These are phyloP conservation scores for Motacilla tschutschensis DNA, from an alignment of 2,113 vertebrate genomes.

Conservation along the genomic window DNA sequence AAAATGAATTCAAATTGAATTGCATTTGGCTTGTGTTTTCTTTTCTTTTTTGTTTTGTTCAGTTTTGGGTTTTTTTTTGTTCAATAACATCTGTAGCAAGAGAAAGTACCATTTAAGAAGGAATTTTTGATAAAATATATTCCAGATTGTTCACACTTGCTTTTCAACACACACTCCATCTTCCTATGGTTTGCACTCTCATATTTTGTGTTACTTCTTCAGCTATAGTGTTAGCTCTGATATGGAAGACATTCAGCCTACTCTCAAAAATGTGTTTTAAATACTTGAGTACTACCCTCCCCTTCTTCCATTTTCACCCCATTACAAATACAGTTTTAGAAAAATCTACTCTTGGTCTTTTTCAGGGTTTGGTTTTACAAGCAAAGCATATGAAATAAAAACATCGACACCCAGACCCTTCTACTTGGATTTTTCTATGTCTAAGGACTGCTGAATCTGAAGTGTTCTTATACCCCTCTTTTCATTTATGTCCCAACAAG, in stretches of 20 bases:
- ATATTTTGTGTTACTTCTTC: not conserved
- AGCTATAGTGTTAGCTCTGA: not conserved
- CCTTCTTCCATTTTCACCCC: not conserved
- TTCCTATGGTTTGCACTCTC: not conserved
- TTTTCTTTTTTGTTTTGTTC: too few species aligned
- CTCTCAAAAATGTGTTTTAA: not conserved
- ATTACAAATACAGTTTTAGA: not conserved
- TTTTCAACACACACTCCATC: constrained; percentile 33
- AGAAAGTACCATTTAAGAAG: constrained; percentile 67
- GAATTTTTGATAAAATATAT: constrained; percentile 62
- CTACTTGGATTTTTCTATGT: not conserved
- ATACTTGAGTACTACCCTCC: not conserved
- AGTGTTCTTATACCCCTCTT: not conserved
- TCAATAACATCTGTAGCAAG: constrained; percentile 55
- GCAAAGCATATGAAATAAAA: not conserved
- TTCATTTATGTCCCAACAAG: not conserved
- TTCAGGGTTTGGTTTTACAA: not conserved
- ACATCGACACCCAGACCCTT: not conserved
- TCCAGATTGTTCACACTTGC: constrained; percentile 39
- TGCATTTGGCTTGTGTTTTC: not conserved
- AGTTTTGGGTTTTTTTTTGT: not conserved
- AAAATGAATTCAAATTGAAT: constrained; percentile 75
- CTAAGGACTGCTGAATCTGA: not conserved
- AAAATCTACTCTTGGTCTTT: not conserved
- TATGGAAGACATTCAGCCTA: not conserved